Percentiles rank a stretch among this genome's conserved stretches.
Conservation (phyloP, 1,140 invertebrate species). For the Scaptomyza montana region DNA sequence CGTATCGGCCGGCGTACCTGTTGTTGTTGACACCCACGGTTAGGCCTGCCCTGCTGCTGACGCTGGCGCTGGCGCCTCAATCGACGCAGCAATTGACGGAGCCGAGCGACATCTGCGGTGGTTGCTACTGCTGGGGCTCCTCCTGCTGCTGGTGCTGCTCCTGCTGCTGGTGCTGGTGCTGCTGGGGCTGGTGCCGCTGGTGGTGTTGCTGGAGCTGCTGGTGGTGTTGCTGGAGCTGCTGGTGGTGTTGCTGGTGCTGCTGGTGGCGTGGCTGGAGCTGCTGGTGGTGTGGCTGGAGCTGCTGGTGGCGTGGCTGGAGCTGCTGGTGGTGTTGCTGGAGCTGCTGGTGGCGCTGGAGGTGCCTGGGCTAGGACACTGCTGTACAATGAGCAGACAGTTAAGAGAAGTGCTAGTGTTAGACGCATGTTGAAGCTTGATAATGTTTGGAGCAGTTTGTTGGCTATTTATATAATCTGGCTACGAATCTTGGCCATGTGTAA, state of each 20-base stretch:
- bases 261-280: neutral
- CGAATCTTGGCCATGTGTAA: neutral
- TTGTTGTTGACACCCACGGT: neutral
- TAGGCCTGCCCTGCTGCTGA: slow-evolving; percentile 6
- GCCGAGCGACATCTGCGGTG: neutral
- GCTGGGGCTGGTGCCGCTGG: neutral
- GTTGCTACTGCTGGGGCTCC: neutral
- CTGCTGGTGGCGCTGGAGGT: neutral
- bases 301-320: neutral
- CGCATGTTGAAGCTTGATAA: slow-evolving; percentile 21
- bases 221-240: neutral
- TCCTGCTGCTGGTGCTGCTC: no score
- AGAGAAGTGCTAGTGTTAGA: neutral
- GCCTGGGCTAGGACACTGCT: neutral
- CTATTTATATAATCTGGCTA: slow-evolving; percentile 8
- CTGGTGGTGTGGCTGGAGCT: neutral
- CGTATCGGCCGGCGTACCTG: neutral
- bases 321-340: neutral
- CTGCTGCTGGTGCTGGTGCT: neutral
- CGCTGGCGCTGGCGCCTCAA: neutral
- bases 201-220: neutral
- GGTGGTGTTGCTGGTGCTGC: neutral
- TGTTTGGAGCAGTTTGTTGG: neutral
- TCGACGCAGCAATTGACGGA: neutral
- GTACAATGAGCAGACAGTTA: neutral